Evolutionary conservation across 2,888 invertebrate genomes (phyloP).

Genomic region (Hofmannophila pseudospretella): DNA sequence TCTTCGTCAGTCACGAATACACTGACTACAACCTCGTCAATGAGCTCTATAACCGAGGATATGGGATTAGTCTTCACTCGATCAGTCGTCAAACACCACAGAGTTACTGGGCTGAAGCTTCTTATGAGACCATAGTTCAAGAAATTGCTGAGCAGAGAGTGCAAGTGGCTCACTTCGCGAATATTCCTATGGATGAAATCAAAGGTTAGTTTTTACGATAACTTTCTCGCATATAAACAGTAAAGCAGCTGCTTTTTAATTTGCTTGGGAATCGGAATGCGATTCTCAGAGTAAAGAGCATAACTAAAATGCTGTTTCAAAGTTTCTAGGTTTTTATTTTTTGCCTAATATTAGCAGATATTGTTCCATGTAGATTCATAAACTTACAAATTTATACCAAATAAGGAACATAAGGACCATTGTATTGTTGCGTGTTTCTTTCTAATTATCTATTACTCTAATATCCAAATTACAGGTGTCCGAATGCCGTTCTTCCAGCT

Average conservation of each 20-base stretch:
- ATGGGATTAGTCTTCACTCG: slow-evolving; percentile 84
- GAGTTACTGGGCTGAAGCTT: slow-evolving; percentile 77
- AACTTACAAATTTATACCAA: too few species aligned
- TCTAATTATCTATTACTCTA: too few species aligned
- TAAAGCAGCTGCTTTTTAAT: too few species aligned
- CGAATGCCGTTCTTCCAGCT: slow-evolving; percentile 78
- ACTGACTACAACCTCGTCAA: slow-evolving; percentile 81
- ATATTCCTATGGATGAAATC: slow-evolving; percentile 59
- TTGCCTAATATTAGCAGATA: too few species aligned
- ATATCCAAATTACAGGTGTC: slow-evolving; percentile 56
- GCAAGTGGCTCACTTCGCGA: slow-evolving; percentile 71
- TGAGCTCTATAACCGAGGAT: slow-evolving; percentile 75
- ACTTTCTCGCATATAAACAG: too few species aligned
- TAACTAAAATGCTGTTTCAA: too few species aligned
- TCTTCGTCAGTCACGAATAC: slow-evolving; percentile 85
- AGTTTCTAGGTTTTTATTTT: too few species aligned
- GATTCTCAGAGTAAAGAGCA: too few species aligned
- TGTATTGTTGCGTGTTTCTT: too few species aligned
- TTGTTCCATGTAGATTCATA: too few species aligned
- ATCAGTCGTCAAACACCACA: slow-evolving; percentile 76
- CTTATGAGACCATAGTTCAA: slow-evolving; percentile 57
- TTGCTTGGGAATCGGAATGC: too few species aligned
- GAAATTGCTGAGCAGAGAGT: slow-evolving; percentile 80
- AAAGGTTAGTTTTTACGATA: slow-evolving; percentile 44
- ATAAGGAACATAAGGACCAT: too few species aligned